Conservation (phyloP, 2,888 invertebrate genomes). For the Chaetogeoica ovagalla region DNA sequence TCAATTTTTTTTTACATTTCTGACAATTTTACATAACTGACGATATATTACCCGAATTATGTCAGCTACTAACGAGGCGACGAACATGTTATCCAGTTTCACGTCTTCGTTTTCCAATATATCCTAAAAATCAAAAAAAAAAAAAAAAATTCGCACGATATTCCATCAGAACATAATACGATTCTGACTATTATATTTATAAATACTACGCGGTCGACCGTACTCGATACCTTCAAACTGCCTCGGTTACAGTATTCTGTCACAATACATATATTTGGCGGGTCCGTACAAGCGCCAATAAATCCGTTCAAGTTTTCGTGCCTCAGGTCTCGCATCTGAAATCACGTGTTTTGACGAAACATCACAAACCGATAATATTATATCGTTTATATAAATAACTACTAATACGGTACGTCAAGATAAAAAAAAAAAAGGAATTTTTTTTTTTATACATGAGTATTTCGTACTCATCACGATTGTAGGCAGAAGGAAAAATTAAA, state of each 20-base stretch:
- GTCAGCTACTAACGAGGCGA: slow-evolving; percentile 91
- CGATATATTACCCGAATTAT: slow-evolving; percentile 79
- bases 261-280: slow-evolving; percentile 85
- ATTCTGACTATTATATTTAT: neutral
- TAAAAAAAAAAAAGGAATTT: too few relatives aligned
- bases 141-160: slow-evolving; percentile 54
- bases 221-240: slow-evolving; percentile 74
- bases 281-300: slow-evolving; percentile 88
- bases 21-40: too few relatives aligned
- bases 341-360: too few relatives aligned
- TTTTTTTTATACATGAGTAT: too few relatives aligned
- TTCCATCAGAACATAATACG: neutral
- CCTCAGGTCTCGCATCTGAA: slow-evolving; percentile 82
- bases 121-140: slow-evolving; percentile 66
- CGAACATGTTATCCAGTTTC: slow-evolving; percentile 90
- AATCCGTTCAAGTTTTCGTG: slow-evolving; percentile 92
- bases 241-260: slow-evolving; percentile 88
- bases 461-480: too few relatives aligned
- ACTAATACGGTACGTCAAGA: neutral
- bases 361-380: too few relatives aligned
- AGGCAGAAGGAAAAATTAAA: too few relatives aligned
- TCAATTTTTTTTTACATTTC: too few relatives aligned
- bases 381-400: neutral
- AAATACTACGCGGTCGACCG: neutral
- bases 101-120: slow-evolving; percentile 94